These are phyloP conservation scores for Anaspis maculata DNA, from an alignment of 2,888 invertebrate genomes.

Conservation along the genomic window DNA sequence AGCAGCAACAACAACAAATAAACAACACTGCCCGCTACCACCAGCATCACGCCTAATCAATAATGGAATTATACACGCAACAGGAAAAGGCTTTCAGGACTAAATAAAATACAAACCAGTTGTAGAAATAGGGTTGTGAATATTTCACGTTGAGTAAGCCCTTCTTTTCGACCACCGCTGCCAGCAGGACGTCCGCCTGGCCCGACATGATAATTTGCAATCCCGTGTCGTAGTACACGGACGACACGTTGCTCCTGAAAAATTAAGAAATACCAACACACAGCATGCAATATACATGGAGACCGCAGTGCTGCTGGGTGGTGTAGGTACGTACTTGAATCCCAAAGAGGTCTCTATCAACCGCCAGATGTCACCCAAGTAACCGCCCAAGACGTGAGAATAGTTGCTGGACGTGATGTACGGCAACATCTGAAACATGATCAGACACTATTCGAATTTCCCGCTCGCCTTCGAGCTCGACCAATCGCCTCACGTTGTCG, in stretches of 20 bases:
- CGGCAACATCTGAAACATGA: slow-evolving; percentile 32
- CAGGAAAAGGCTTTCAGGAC: too few relatives aligned
- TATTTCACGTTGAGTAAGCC: slow-evolving; percentile 25
- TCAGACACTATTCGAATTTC: slow-evolving; percentile 3
- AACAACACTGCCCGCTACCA: too few relatives aligned
- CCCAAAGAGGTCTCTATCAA: slow-evolving; percentile 33
- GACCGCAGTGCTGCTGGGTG: slow-evolving; percentile 22
- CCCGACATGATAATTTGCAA: slow-evolving; percentile 24
- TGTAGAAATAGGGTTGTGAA: slow-evolving; percentile 35
- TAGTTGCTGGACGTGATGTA: slow-evolving; percentile 30
- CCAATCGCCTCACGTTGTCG: slow-evolving; percentile 29
- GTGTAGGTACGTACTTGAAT: slow-evolving; percentile 32
- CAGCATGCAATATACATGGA: slow-evolving; percentile 15
- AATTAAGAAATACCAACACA: background rate
- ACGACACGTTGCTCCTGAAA: slow-evolving; percentile 23
- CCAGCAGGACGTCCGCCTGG: slow-evolving; percentile 32
- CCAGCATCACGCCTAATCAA: too few relatives aligned
- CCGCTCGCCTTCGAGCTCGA: slow-evolving; percentile 3
- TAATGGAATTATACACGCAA: too few relatives aligned
- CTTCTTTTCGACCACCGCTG: slow-evolving; percentile 26
- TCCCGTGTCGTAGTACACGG: slow-evolving; percentile 27
- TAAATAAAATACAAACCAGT: too few relatives aligned
- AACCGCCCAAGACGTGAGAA: slow-evolving; percentile 33
- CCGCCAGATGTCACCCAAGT: slow-evolving; percentile 40
- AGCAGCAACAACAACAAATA: too few relatives aligned